Evolutionary conservation across 1,140 invertebrate species (phyloP).

Genomic region (Drosophila simulans): DNA sequence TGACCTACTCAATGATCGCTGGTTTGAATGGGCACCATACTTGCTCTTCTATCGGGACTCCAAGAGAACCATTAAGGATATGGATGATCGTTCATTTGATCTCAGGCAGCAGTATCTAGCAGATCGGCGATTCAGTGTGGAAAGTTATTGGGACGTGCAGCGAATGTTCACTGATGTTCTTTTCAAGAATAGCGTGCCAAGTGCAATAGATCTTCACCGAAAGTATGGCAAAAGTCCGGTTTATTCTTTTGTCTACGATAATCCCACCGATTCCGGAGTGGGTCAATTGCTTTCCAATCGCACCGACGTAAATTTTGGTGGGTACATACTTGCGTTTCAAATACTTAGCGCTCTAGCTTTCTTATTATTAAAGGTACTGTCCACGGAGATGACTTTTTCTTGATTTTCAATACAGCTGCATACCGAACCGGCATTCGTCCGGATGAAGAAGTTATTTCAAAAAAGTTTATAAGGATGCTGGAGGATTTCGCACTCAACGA

Average conservation of each 20-base stretch:
- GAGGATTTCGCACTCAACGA: conserved; percentile 28
- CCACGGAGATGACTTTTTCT: conserved; percentile 28
- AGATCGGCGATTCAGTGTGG: conserved; percentile 36
- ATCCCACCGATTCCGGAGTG: conserved; percentile 37
- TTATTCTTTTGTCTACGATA: conserved; percentile 63
- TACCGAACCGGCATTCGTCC: background rate
- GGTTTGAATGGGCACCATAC: conserved; percentile 54
- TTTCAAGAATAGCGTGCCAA: conserved; percentile 53
- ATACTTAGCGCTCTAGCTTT: background rate
- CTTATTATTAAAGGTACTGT: conserved; percentile 19
- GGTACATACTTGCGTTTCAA: background rate
- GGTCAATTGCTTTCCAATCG: conserved; percentile 40
- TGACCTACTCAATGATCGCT: conserved; percentile 48
- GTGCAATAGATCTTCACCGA: conserved; percentile 41
- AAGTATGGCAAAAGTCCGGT: conserved; percentile 32
- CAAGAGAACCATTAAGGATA: conserved; percentile 13
- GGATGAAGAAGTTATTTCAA: conserved; percentile 46
- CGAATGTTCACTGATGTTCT: conserved; percentile 60
- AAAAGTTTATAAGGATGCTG: conserved; percentile 58
- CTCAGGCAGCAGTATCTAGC: conserved; percentile 47
- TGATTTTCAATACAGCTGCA: conserved; percentile 2
- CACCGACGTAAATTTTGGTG: conserved; percentile 45
- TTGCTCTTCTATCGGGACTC: conserved; percentile 52
- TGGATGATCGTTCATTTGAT: conserved; percentile 35
- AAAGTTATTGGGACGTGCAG: conserved; percentile 56